These are phyloP conservation scores for Stomatorhinus ivindoensis DNA, from an alignment of 2,113 vertebrate genomes.

Conservation along the genomic window DNA sequence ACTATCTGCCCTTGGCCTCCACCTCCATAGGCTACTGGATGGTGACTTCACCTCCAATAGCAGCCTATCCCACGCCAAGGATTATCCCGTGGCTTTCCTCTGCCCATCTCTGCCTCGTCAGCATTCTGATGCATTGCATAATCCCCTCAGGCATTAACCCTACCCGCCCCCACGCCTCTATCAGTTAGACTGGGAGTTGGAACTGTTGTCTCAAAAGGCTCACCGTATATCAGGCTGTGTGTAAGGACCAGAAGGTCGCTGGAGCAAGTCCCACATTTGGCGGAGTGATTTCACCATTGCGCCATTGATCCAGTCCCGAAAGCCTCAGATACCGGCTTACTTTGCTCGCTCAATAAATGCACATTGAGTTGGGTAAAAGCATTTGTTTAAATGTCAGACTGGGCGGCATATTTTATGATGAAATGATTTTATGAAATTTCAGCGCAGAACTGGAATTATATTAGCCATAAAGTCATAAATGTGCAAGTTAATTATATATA, in stretches of 20 bases:
- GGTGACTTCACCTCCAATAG: not conserved
- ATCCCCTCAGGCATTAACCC: slow-evolving; percentile 51
- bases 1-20: not conserved
- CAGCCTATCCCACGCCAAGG: not conserved
- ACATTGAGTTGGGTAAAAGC: not conserved
- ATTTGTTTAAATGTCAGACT: not conserved
- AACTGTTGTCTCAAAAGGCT: not conserved
- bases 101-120: slow-evolving; percentile 41
- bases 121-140: slow-evolving; percentile 42
- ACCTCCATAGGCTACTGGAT: not conserved
- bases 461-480: not conserved
- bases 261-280: not conserved
- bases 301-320: not conserved
- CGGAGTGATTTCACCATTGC: not conserved
- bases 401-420: not conserved
- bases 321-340: not conserved
- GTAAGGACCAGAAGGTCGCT: not conserved
- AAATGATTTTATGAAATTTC: not conserved
- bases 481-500: not conserved
- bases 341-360: not conserved
- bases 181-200: not conserved
- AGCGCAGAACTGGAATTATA: not conserved
- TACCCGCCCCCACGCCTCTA: not conserved
- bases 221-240: not conserved
- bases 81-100: not conserved